Conservation (phyloP, 2,797 vertebrate genomes). For the Selene dorsalis region DNA sequence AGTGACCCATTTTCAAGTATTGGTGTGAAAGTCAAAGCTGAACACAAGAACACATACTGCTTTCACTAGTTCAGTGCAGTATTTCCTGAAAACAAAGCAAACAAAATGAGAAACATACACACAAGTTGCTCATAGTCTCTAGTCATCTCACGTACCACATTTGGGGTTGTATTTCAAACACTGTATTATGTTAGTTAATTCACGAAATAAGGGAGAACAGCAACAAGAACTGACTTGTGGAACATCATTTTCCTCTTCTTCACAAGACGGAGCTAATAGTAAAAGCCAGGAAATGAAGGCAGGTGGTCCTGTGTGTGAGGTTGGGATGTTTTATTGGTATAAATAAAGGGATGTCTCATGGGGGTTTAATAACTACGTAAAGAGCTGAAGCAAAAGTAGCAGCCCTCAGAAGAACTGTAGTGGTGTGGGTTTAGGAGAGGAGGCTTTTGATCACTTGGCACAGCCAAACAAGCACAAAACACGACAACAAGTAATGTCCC, state of each 20-base stretch:
- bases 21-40: slow-evolving; percentile 66
- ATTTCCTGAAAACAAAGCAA: slow-evolving; percentile 61
- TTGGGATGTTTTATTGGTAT: slow-evolving; percentile 32
- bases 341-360: slow-evolving; percentile 35
- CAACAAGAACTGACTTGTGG: slow-evolving; percentile 8
- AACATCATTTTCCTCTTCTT: slow-evolving; percentile 3
- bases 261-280: slow-evolving; percentile 16
- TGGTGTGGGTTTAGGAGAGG: slow-evolving; percentile 70
- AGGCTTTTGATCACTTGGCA: slow-evolving; percentile 61
- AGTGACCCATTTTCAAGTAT: slow-evolving; percentile 83
- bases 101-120: slow-evolving; percentile 51
- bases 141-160: slow-evolving; percentile 56
- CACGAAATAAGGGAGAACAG: slow-evolving; percentile 17
- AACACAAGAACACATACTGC: slow-evolving; percentile 58
- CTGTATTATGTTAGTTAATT: neutral
- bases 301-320: slow-evolving; percentile 60
- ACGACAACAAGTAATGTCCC: neutral
- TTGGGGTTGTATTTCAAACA: slow-evolving; percentile 35
- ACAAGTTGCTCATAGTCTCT: slow-evolving; percentile 25
- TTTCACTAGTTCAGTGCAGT: slow-evolving; percentile 65
- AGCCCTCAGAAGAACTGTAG: slow-evolving; percentile 66
- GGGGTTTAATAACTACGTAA: slow-evolving; percentile 20
- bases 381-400: slow-evolving; percentile 50
- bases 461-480: slow-evolving; percentile 40
- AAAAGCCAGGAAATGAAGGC: slow-evolving; percentile 54